Conservation (phyloP, 1,140 invertebrate genomes). For the Drosophila orosa region DNA sequence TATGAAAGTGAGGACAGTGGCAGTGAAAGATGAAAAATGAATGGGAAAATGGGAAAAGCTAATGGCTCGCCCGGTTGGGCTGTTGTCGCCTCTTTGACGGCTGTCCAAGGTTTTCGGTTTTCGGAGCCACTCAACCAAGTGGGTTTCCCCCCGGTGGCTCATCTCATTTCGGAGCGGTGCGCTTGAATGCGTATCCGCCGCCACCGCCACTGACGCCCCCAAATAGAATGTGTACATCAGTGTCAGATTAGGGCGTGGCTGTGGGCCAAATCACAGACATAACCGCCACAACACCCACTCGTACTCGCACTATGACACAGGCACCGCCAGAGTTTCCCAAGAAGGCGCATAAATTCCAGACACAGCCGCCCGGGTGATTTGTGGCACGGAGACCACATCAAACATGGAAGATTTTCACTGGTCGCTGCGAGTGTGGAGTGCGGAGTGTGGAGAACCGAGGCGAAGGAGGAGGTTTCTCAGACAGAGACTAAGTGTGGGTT, state of each 20-base stretch:
- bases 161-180: constrained; percentile 33
- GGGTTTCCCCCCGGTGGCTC: constrained; percentile 28
- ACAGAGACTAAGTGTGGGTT: constrained; percentile 58
- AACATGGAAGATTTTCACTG: constrained; percentile 50
- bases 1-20: constrained; percentile 19
- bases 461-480: constrained; percentile 24
- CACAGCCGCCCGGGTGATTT: constrained; percentile 67
- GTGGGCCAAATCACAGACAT: constrained; percentile 67
- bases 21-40: constrained; percentile 38
- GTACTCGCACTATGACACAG: constrained; percentile 4
- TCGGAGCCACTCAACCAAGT: constrained; percentile 32
- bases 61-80: constrained; percentile 48
- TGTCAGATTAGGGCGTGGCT: constrained; percentile 72
- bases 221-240: constrained; percentile 67
- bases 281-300: constrained; percentile 38
- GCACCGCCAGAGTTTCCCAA: constrained; percentile 31
- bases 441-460: not conserved
- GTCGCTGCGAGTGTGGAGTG: not conserved
- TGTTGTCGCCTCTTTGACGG: constrained; percentile 19
- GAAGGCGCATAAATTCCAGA: constrained; percentile 78
- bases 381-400: constrained; percentile 73
- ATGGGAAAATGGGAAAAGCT: constrained; percentile 60
- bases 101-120: constrained; percentile 26
- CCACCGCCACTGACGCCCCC: constrained; percentile 1
- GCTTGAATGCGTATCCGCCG: constrained; percentile 53